Conservation (phyloP, 92 coral and sea anemone genomes). For the Micromussa lordhowensis region DNA sequence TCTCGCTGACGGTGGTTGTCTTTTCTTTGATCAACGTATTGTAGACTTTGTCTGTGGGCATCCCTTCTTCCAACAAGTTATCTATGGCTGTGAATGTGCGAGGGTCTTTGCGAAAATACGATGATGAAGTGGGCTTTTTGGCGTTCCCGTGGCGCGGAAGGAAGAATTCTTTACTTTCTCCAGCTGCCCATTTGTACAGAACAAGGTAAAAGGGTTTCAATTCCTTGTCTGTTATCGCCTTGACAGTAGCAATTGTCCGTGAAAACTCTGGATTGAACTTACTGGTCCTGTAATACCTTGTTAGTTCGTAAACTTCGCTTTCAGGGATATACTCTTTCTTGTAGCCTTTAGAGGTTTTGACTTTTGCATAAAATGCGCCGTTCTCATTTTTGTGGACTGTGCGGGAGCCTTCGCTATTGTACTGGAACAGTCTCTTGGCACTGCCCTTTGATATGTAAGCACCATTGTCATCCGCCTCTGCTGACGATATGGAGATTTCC, state of each 20-base stretch:
- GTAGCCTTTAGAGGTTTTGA: slow-evolving; percentile 43
- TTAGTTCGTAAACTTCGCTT: slow-evolving; percentile 37
- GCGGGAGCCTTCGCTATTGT: background rate
- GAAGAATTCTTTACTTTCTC: slow-evolving; percentile 49
- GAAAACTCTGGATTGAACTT: slow-evolving; percentile 56
- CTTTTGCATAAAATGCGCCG: slow-evolving; percentile 43
- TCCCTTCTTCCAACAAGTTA: slow-evolving; percentile 44
- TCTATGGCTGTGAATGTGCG: slow-evolving; percentile 11
- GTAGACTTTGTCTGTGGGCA: slow-evolving; percentile 59
- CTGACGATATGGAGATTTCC: background rate
- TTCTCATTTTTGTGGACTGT: background rate
- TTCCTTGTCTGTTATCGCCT: slow-evolving; percentile 46
- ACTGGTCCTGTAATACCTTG: slow-evolving; percentile 38
- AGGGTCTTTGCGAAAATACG: background rate
- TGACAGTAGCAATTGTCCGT: slow-evolving; percentile 56
- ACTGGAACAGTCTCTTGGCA: background rate
- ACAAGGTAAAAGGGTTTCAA: slow-evolving; percentile 53
- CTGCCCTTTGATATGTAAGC: background rate
- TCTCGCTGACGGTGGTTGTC: slow-evolving; percentile 63
- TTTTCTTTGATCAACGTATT: slow-evolving; percentile 32
- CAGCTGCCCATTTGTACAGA: slow-evolving; percentile 60
- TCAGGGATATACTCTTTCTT: slow-evolving; percentile 34
- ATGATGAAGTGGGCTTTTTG: slow-evolving; percentile 50
- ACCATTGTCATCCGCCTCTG: background rate
- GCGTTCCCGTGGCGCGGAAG: slow-evolving; percentile 68